phyloP scores from a whole-genome alignment of 2,888 invertebrate genomes.

The Chironomus tentans region DNA sequence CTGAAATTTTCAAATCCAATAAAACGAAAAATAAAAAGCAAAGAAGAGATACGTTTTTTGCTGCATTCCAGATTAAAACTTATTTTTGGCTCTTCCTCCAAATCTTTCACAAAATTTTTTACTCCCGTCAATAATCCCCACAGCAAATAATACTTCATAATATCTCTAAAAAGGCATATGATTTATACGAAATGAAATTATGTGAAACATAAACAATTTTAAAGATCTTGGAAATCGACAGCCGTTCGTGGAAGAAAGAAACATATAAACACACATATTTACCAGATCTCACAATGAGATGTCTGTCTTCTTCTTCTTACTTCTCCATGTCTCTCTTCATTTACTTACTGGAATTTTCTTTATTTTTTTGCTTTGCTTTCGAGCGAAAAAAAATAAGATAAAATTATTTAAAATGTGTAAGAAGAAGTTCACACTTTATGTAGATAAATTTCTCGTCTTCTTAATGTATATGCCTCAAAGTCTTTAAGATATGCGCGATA shows the following conservation, averaged over 20 bases:
- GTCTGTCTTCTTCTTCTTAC: background rate
- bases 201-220: conserved; percentile 22
- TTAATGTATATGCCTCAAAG: no score
- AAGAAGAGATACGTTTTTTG: no score
- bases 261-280: background rate
- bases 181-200: conserved; percentile 22
- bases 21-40: no score
- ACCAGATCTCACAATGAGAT: conserved; percentile 4
- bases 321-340: background rate
- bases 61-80: no score
- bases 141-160: no score
- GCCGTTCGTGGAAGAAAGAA: background rate
- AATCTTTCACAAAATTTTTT: no score
- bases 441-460: no score
- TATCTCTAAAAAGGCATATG: conserved; percentile 3
- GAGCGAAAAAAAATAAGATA: no score
- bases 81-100: no score
- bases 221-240: background rate
- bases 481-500: background rate
- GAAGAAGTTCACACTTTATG: background rate
- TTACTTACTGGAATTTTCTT: conserved; percentile 10
- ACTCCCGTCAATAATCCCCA: no score
- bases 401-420: background rate
- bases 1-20: no score
- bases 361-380: background rate